Conservation (phyloP, 1,140 invertebrate genomes). For the Venturia canescens region DNA sequence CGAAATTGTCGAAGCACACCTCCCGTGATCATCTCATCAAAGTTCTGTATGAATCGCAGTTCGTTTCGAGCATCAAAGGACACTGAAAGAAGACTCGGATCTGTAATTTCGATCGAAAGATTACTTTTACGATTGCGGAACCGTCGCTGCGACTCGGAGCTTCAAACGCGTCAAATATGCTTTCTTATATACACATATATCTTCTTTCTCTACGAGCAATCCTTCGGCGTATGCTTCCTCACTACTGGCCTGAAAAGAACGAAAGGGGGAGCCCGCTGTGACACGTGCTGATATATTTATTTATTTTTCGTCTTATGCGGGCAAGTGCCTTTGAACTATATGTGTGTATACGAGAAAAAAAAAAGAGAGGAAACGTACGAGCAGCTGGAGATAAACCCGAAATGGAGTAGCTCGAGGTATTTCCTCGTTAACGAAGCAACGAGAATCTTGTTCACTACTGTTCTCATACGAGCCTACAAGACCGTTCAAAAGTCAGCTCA, state of each 20-base stretch:
- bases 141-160: not conserved
- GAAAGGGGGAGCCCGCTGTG: not conserved
- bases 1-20: too few relatives aligned
- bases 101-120: constrained; percentile 12
- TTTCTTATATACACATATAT: too few relatives aligned
- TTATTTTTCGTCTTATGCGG: not conserved
- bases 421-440: constrained; percentile 8
- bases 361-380: not conserved
- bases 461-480: not conserved
- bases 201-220: too few relatives aligned
- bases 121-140: not conserved
- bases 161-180: too few relatives aligned
- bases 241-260: not conserved
- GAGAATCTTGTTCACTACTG: constrained; percentile 5
- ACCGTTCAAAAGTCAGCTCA: too few relatives aligned
- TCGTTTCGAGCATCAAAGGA: too few relatives aligned
- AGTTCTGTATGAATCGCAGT: too few relatives aligned
- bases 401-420: constrained; percentile 1
- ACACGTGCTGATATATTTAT: not conserved
- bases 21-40: too few relatives aligned
- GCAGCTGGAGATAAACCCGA: not conserved
- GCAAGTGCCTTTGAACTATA: not conserved
- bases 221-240: too few relatives aligned
- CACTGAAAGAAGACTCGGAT: not conserved
- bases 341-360: too few relatives aligned